Conservation (phyloP, 2,797 vertebrate species). For the Zalophus californianus region DNA sequence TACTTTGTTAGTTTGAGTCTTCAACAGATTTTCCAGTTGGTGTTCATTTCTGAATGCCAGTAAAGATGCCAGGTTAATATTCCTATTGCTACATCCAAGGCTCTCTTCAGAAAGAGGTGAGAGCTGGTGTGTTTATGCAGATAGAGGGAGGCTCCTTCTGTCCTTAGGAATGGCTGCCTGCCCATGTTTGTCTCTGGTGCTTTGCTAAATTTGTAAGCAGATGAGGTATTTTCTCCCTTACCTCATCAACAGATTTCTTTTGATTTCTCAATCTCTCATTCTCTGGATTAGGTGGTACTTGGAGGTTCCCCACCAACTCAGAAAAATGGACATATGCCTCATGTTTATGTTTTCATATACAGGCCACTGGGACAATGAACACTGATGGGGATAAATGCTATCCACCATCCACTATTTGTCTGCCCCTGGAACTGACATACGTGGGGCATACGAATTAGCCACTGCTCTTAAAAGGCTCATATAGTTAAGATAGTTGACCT, state of each 20-base stretch:
- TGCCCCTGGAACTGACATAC: not conserved
- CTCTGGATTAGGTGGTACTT: not conserved
- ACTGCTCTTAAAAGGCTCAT: not conserved
- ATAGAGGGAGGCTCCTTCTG: not conserved
- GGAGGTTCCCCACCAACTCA: not conserved
- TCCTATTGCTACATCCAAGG: not conserved
- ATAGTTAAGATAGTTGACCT: not conserved
- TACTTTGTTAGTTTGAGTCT: not conserved
- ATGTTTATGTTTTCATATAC: not conserved
- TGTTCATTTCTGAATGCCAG: not conserved
- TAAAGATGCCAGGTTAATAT: not conserved
- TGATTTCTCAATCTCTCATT: constrained; percentile 30
- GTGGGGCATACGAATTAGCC: not conserved
- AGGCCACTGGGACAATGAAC: not conserved
- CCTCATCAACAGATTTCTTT: not conserved
- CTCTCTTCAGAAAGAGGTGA: not conserved
- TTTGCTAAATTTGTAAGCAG: not conserved
- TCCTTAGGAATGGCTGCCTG: not conserved
- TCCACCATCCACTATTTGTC: not conserved
- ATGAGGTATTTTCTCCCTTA: not conserved
- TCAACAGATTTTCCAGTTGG: not conserved
- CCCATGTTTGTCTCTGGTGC: not conserved
- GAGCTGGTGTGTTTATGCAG: accelerated
- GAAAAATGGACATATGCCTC: not conserved
- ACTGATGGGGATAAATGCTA: not conserved